These are phyloP conservation scores for Alexandromys fortis DNA, from an alignment of 2,113 vertebrate species.

Conservation along the genomic window DNA sequence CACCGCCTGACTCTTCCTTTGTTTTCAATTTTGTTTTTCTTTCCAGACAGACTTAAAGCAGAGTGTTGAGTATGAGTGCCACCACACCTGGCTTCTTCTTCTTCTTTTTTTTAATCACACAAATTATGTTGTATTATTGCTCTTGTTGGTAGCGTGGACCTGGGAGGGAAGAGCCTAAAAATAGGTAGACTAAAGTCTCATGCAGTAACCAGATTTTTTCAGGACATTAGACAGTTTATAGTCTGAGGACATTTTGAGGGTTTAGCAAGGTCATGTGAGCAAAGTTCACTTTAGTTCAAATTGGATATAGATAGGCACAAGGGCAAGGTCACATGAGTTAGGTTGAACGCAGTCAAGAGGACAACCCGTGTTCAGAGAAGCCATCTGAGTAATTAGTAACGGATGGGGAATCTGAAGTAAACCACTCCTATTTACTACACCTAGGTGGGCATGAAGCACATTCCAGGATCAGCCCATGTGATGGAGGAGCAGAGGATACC, in stretches of 20 bases:
- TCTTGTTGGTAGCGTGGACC: neutral
- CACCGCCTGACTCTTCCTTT: too few species aligned
- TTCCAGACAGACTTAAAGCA: too few species aligned
- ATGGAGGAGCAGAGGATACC: neutral
- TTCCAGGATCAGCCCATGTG: neutral
- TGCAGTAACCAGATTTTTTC: neutral
- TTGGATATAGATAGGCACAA: too few species aligned
- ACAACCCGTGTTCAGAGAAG: neutral
- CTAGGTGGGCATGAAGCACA: neutral
- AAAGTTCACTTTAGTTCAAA: neutral
- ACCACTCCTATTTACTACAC: neutral
- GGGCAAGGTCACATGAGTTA: neutral
- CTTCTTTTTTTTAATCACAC: slow-evolving; percentile 46
- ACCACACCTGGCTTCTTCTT: neutral
- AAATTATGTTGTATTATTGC: neutral
- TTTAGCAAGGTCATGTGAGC: neutral
- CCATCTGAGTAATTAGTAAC: neutral
- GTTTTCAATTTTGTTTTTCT: too few species aligned
- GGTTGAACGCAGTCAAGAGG: neutral
- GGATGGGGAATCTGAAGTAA: neutral
- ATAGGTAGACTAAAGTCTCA: neutral
- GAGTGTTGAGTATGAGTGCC: neutral
- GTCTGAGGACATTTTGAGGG: neutral
- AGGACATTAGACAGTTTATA: neutral
- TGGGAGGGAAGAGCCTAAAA: neutral